A percentile compares a stretch with the other conserved stretches of the same genome.
Conservation (phyloP, 1,140 invertebrate genomes). For the Luehdorfia chinensis region DNA sequence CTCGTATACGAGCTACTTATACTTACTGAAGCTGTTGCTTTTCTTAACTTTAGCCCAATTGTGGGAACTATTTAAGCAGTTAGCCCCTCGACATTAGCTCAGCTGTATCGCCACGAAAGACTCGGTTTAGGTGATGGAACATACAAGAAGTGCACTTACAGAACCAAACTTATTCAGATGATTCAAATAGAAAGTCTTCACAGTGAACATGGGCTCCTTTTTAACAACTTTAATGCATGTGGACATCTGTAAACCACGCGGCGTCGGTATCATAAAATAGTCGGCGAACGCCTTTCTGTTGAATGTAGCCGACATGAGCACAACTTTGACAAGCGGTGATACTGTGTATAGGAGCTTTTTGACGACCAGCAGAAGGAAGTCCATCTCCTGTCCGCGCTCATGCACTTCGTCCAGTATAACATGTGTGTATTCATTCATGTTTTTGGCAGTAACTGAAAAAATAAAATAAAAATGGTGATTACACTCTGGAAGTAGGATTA, state of each 20-base stretch:
- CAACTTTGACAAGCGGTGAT: slow-evolving; percentile 84
- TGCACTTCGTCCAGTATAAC: slow-evolving; percentile 97
- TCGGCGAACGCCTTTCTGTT: slow-evolving; percentile 83
- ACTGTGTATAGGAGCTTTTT: slow-evolving; percentile 87
- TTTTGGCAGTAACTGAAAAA: slow-evolving; percentile 58
- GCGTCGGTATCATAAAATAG: slow-evolving; percentile 82
- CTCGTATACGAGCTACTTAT: no score
- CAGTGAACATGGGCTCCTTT: slow-evolving; percentile 64
- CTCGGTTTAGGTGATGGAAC: no score
- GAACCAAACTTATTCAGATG: slow-evolving; percentile 74
- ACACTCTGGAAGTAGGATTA: no score
- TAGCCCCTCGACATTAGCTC: no score
- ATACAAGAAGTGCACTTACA: slow-evolving; percentile 38
- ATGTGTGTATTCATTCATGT: slow-evolving; percentile 87
- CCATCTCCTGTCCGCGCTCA: slow-evolving; percentile 95
- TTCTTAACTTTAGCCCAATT: no score
- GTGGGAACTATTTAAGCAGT: no score
- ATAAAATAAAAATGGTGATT: no score
- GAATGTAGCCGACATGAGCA: slow-evolving; percentile 94
- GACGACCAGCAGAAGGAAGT: slow-evolving; percentile 92
- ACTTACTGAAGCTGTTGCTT: no score
- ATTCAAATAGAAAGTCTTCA: slow-evolving; percentile 85
- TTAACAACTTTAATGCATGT: slow-evolving; percentile 82
- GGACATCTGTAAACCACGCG: slow-evolving; percentile 50
- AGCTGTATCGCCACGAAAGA: no score